Percentiles rank a stretch among this genome's conserved stretches.
Evolutionary conservation across 2,113 vertebrate genomes (phyloP).

Genomic region (Atractosteus spatula): DNA sequence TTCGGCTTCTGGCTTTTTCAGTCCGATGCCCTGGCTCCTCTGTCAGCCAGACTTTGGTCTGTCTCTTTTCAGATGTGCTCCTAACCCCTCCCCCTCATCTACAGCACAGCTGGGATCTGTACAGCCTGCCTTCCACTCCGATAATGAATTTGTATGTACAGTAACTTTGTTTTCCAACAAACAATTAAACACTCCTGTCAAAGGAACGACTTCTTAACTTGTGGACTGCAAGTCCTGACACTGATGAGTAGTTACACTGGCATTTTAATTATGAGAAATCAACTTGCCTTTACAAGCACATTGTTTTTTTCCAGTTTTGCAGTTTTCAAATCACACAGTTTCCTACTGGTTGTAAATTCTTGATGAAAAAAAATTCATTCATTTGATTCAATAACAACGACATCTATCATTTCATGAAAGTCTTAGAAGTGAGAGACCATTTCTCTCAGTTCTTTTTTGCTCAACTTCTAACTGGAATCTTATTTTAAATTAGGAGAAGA

Average conservation of each 20-base stretch:
- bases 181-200: neutral
- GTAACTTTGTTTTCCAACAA: slow-evolving; percentile 30
- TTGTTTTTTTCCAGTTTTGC: no score
- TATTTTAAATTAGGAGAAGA: no score
- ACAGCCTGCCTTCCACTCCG: slow-evolving; percentile 52
- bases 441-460: no score
- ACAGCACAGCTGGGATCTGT: slow-evolving; percentile 74
- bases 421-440: no score
- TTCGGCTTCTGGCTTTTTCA: neutral
- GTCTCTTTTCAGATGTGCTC: slow-evolving; percentile 61
- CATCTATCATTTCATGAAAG: no score
- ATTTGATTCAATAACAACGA: no score
- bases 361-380: no score
- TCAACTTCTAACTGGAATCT: no score
- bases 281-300: neutral
- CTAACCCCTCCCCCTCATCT: slow-evolving; percentile 61
- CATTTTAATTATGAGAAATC: neutral
- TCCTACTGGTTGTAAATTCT: no score
- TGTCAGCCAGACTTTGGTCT: slow-evolving; percentile 11
- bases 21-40: slow-evolving; percentile 3
- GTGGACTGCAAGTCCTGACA: neutral
- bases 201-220: slow-evolving; percentile 16
- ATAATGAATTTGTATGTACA: slow-evolving; percentile 18
- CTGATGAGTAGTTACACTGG: neutral
- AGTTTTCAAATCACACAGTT: no score